These are phyloP conservation scores for Procambarus virginalis DNA, from an alignment of 1,140 invertebrate species.

Conservation along the genomic window DNA sequence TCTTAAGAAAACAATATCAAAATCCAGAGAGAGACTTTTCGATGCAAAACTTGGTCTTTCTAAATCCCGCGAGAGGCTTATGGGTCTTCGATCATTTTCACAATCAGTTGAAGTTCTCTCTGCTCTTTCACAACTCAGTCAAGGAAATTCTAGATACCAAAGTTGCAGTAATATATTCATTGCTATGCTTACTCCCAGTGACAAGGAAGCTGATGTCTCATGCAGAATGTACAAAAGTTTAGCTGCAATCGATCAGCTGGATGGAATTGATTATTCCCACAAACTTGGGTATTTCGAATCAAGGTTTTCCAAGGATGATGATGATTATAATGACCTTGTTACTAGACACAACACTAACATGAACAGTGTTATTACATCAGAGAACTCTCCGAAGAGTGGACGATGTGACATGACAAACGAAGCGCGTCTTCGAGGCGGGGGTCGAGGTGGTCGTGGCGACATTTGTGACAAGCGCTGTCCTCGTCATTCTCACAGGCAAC, in stretches of 20 bases:
- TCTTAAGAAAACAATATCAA: constrained; percentile 72
- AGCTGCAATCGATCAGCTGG: constrained; percentile 69
- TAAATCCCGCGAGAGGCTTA: constrained; percentile 48
- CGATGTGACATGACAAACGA: constrained; percentile 26
- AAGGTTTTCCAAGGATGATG: constrained; percentile 57
- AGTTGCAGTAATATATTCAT: constrained; percentile 69
- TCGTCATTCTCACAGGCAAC: constrained; percentile 54
- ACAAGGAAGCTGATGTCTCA: constrained; percentile 38
- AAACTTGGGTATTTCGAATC: constrained; percentile 69
- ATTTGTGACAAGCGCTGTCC: constrained; percentile 54
- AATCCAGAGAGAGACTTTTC: constrained; percentile 75
- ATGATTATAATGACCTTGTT: constrained; percentile 63
- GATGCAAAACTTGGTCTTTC: constrained; percentile 63
- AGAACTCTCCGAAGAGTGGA: constrained; percentile 32
- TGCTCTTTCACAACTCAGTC: constrained; percentile 60
- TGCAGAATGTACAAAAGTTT: constrained; percentile 69
- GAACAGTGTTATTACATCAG: constrained; percentile 33
- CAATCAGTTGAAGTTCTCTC: constrained; percentile 68
- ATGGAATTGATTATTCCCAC: constrained; percentile 45
- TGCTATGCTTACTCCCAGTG: constrained; percentile 32
- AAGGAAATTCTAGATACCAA: constrained; percentile 63
- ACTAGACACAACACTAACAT: constrained; percentile 56
- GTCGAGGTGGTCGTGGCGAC: constrained; percentile 43
- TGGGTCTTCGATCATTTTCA: constrained; percentile 65
- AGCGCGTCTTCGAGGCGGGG: constrained; percentile 46